phyloP scores from a whole-genome alignment of 2,888 invertebrate genomes.

The Tyria jacobaeae region DNA sequence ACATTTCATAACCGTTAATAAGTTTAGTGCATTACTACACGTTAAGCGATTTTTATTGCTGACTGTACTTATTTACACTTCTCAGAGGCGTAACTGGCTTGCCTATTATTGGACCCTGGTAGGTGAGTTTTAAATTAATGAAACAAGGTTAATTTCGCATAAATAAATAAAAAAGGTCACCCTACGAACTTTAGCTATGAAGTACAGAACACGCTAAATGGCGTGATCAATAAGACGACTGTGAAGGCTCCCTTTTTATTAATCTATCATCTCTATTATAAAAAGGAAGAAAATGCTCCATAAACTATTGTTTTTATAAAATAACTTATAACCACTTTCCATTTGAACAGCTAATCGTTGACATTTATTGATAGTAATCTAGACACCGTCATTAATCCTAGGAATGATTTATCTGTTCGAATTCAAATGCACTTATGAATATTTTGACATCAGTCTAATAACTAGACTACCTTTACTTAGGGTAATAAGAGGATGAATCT shows the following conservation, averaged over 20 bases:
- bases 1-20: background rate
- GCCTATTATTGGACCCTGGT: slow-evolving; percentile 74
- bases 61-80: background rate
- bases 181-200: slow-evolving; percentile 7
- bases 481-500: no score
- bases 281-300: slow-evolving; percentile 2
- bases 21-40: background rate
- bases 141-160: slow-evolving; percentile 43
- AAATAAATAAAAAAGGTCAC: slow-evolving; percentile 40
- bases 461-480: no score
- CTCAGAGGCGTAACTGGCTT: background rate
- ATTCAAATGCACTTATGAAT: no score
- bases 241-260: background rate
- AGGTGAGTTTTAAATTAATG: slow-evolving; percentile 15
- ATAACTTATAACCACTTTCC: background rate
- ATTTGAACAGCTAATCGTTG: background rate
- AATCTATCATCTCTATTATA: no score
- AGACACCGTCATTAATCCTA: no score
- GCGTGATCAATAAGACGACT: slow-evolving; percentile 28
- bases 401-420: no score
- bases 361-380: background rate
- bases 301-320: slow-evolving; percentile 6
- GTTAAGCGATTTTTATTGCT: background rate
- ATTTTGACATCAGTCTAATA: no score
- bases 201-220: slow-evolving; percentile 26